Evolutionary conservation across 2,888 invertebrate genomes (phyloP), one percentile per base, ranked within the genome.

Genomic region (Drosophila helvetica): DNA sequence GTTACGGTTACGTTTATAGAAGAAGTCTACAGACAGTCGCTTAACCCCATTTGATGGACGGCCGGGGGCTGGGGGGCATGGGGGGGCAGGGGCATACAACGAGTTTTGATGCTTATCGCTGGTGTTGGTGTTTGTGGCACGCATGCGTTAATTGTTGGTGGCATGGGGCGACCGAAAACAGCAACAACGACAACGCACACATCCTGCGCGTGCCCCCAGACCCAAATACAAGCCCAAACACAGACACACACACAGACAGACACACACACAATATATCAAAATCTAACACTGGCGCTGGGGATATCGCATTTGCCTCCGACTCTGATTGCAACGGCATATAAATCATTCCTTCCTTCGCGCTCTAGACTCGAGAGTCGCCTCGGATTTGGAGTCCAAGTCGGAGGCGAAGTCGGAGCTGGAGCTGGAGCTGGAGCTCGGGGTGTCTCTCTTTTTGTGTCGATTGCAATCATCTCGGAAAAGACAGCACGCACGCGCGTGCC

Each of bases 201-300:
- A 86, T 86, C 86, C 86, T 83, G 82, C 86, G 86, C 82, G 82
- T 82, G 82, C 84, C 82, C 82, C 86, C 79, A 80, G 83, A 82
- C n/a, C 38, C n/a, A 38, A n/a, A 38, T 4, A 15, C 15, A 38
- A 6, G 6, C 15, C 15, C 6, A 38, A 15, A 38, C 6, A 5
- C 15, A 33, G 2, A 33, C 12, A 15, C 33, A 33, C 12, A 7
- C 1, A 77, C 86, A 83, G 4, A 22, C 22, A 22, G 4, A 22
- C 22, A 4, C 22, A 22, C 22, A 22, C 22, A 83, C 84, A 74
- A 83, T 83, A 84, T 83, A 83, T 83, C 83, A 83, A 86, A 66
- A 83, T 86, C 83, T 78, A 78, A 81, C 78, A 68, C 66, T 71
- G 68, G 74, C 77, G 78, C 78, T 64, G 84, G 38, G 86, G 86